These are phyloP conservation scores for Scaptomyza hsui DNA, from an alignment of 1,140 invertebrate species.

Conservation along the genomic window DNA sequence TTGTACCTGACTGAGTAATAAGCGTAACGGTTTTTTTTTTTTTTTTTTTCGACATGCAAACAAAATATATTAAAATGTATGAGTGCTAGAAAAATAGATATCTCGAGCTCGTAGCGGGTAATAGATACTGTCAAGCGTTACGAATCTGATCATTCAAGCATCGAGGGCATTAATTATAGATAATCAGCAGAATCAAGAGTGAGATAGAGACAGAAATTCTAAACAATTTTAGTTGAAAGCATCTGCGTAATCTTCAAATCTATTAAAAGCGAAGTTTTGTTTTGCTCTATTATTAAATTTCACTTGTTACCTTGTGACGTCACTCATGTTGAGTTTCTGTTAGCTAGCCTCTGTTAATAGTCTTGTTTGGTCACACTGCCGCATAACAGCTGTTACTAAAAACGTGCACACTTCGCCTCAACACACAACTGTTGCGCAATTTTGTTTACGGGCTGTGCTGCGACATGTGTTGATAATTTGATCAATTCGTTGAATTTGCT, in stretches of 20 bases:
- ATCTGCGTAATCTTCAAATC: too few species aligned
- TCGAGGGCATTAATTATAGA: constrained; percentile 7
- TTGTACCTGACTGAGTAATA: background rate
- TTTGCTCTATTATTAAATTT: background rate
- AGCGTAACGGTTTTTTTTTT: constrained; percentile 8
- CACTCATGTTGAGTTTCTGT: constrained; percentile 1
- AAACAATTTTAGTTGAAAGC: background rate
- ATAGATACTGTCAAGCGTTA: constrained; percentile 8
- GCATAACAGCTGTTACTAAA: constrained; percentile 39
- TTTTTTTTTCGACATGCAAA: background rate
- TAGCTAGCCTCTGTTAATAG: background rate
- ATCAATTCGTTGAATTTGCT: constrained; percentile 29
- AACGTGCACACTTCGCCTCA: constrained; percentile 21
- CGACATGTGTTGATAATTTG: constrained; percentile 25
- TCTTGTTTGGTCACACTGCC: constrained; percentile 31
- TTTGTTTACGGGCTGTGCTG: constrained; percentile 26
- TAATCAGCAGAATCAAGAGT: background rate
- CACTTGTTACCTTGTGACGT: constrained; percentile 17
- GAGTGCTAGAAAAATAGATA: background rate
- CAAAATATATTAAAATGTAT: background rate
- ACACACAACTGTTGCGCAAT: constrained; percentile 46
- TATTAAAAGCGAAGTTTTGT: background rate
- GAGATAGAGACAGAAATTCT: background rate
- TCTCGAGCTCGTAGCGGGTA: constrained; percentile 5
- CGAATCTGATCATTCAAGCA: constrained; percentile 4